Conservation (phyloP, 2,888 invertebrate genomes). For the Euzetes globulus region DNA sequence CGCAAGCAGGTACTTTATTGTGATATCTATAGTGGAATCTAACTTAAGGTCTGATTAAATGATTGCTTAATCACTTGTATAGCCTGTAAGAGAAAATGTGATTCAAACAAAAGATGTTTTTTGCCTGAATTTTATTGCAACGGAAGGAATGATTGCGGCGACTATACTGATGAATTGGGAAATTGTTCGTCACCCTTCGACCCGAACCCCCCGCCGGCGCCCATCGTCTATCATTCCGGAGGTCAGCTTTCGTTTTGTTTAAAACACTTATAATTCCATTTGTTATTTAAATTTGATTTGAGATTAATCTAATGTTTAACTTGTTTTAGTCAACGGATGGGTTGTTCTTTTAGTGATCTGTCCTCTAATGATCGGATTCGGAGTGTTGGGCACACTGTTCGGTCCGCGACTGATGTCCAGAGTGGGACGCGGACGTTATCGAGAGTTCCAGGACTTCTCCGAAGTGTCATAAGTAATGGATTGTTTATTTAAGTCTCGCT, state of each 20-base stretch:
- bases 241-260: background rate
- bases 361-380: slow-evolving; percentile 1
- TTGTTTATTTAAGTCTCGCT: no score
- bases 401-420: slow-evolving; percentile 3
- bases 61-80: background rate
- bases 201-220: background rate
- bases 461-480: slow-evolving; percentile 27
- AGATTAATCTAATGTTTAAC: background rate
- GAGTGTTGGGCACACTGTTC: background rate
- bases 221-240: background rate
- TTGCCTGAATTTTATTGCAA: slow-evolving; percentile 4
- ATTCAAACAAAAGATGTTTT: background rate
- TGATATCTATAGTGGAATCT: background rate
- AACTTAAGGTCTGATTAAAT: background rate
- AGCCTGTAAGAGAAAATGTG: background rate
- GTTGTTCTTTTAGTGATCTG: slow-evolving; percentile 23
- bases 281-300: background rate
- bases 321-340: slow-evolving; percentile 20
- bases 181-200: background rate
- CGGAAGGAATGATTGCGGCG: slow-evolving; percentile 14
- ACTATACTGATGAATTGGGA: background rate
- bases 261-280: background rate
- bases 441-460: slow-evolving; percentile 28
- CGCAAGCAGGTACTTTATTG: background rate
- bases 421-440: slow-evolving; percentile 21